Evolutionary conservation across 2,888 invertebrate species (phyloP), one percentile per base, ranked within the genome.

Genomic region (Temnothorax unifasciatus): DNA sequence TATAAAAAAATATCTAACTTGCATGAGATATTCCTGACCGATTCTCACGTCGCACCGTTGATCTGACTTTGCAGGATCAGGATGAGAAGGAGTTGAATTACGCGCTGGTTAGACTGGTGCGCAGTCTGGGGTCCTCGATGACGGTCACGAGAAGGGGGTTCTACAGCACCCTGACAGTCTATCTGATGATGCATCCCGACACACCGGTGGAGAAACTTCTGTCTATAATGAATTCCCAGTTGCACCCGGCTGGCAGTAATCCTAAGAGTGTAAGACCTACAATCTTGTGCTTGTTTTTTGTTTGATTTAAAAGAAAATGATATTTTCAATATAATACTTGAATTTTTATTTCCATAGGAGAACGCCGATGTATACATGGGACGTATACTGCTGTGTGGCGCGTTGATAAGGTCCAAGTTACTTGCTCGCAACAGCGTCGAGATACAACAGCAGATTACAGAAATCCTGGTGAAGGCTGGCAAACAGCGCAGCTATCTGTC

Each of bases 341-440:
- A 64, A n/a, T 21, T 61, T 52, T 15, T 5, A 54, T 74, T 86
- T 75, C 88, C 52, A 79, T 87, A 97, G 97, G 97, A 97, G 96
- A 96, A 96, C 91, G 97, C 97, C 54, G 97, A 97, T 95, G 96
- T 97, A 69, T 96, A 96, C 50, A 96, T 96, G 34, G 98, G 98
- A 0, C 96, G 97, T 92, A 96, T 98, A 86, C 95, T 98, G 90
- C 96, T 96, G 0, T 97, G 97, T 92, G 97, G 97, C 34, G 97
- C 97, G 3, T 92, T 97, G 50, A 96, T 97, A 85, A 96, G 97
- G 73, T 97, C 97, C 0, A 96, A 96, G 29, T 94, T 96, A 73
- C 96, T 97, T 90, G 88, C 95, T 2, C 95, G 95, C 88, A 95
- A 95, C 87, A 94, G 95, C 0, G 90, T 90, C 41, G 96, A 96